phyloP scores from a whole-genome alignment of 1,140 invertebrate species.

The Drosophila ficusphila region DNA sequence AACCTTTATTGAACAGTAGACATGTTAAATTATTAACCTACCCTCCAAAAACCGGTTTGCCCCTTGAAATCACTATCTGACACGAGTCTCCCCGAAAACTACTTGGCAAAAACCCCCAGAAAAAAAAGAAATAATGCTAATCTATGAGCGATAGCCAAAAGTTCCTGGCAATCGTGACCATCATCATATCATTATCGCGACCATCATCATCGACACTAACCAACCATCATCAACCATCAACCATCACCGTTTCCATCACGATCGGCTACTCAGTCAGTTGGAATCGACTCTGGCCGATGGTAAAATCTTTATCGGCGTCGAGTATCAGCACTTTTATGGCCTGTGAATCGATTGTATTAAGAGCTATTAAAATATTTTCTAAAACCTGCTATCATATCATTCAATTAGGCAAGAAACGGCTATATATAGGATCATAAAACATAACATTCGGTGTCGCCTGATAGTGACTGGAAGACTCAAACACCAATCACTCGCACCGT shows the following conservation, averaged over 20 bases:
- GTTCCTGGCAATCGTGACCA: conserved; percentile 24
- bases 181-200: conserved; percentile 15
- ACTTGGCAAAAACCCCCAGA: conserved; percentile 17
- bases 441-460: conserved; percentile 62
- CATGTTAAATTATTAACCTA: conserved; percentile 3
- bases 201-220: conserved; percentile 15
- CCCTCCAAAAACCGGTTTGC: conserved; percentile 1
- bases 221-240: too few species aligned
- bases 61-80: background rate
- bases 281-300: conserved; percentile 32
- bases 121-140: conserved; percentile 5
- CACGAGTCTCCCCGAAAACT: conserved; percentile 3
- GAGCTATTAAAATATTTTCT: conserved; percentile 83
- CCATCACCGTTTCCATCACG: conserved; percentile 8
- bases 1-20: background rate
- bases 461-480: conserved; percentile 69
- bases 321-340: conserved; percentile 68
- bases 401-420: conserved; percentile 79
- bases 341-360: conserved; percentile 81
- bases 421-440: conserved; percentile 80
- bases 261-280: conserved; percentile 26
- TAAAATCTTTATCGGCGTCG: conserved; percentile 42
- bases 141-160: conserved; percentile 36
- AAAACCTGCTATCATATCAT: conserved; percentile 79
- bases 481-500: conserved; percentile 36